phyloP scores from a whole-genome alignment of 2,113 vertebrate genomes.

The Aphyosemion australe region DNA sequence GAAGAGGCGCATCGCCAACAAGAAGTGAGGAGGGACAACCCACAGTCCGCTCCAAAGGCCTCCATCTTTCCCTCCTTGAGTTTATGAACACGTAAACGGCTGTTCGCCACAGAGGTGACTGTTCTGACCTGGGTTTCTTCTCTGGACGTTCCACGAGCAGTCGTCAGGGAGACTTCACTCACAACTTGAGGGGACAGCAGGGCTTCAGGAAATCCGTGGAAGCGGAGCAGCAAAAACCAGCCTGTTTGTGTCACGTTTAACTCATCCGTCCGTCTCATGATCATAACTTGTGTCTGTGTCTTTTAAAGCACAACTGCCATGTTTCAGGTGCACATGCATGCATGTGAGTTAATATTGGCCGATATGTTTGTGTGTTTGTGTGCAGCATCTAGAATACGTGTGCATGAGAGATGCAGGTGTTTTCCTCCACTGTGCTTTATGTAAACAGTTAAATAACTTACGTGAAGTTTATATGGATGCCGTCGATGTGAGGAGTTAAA shows the following conservation, averaged over 20 bases:
- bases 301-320: constrained; percentile 62
- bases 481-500: neutral
- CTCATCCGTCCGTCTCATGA: constrained; percentile 35
- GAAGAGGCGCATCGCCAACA: constrained; percentile 97
- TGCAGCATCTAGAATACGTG: constrained; percentile 38
- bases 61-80: constrained; percentile 21
- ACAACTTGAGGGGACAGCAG: constrained; percentile 19
- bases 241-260: constrained; percentile 27
- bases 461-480: constrained; percentile 7
- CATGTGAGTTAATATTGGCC: constrained; percentile 51
- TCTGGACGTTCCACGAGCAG: constrained; percentile 17
- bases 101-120: constrained; percentile 22
- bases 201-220: constrained; percentile 26
- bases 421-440: constrained; percentile 63
- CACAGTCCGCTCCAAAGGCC: constrained; percentile 19
- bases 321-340: constrained; percentile 64
- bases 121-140: constrained; percentile 13
- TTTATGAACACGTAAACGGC: constrained; percentile 36
- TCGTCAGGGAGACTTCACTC: constrained; percentile 26
- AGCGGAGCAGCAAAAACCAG: constrained; percentile 31
- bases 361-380: constrained; percentile 45
- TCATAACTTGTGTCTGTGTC: constrained; percentile 34
- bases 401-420: constrained; percentile 33
- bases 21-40: constrained; percentile 83
- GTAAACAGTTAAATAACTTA: neutral